A percentile compares a stretch with the other conserved stretches of the same genome.
Conservation (phyloP, 2,113 vertebrate species). For the Dipodomys merriami region DNA sequence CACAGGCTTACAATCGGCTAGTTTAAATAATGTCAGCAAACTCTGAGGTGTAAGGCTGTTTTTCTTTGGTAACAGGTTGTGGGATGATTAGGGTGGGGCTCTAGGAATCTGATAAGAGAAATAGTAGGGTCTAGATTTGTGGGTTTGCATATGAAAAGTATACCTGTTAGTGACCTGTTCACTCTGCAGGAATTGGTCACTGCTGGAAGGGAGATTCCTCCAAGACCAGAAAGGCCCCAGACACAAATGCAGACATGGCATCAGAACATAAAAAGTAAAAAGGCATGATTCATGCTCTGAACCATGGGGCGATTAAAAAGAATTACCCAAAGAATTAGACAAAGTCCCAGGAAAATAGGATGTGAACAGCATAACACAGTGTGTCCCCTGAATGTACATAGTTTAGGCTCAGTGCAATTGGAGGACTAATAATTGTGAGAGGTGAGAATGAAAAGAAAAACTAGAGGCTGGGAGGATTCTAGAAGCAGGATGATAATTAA, state of each 20-base stretch:
- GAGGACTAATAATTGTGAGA: too few species aligned
- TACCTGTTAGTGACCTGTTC: background rate
- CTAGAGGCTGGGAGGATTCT: background rate
- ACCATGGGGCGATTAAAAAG: background rate
- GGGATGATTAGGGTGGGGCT: background rate
- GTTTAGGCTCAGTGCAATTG: background rate
- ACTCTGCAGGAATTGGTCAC: background rate
- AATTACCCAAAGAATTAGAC: background rate
- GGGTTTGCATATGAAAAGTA: background rate
- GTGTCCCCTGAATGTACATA: background rate
- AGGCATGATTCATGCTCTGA: background rate
- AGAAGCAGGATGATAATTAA: background rate
- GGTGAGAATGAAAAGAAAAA: background rate
- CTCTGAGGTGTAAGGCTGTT: background rate
- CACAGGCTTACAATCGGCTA: background rate
- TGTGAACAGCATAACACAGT: accelerated
- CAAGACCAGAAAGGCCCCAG: background rate
- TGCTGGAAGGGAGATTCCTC: background rate
- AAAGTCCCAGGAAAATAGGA: too few species aligned
- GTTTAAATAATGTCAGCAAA: background rate
- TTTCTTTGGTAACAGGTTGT: background rate
- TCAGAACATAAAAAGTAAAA: background rate
- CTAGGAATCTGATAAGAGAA: background rate
- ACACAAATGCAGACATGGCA: background rate
- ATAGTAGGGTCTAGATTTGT: background rate